phyloP scores from a whole-genome alignment of 2,113 vertebrate genomes.

The Miniopterus natalensis region DNA sequence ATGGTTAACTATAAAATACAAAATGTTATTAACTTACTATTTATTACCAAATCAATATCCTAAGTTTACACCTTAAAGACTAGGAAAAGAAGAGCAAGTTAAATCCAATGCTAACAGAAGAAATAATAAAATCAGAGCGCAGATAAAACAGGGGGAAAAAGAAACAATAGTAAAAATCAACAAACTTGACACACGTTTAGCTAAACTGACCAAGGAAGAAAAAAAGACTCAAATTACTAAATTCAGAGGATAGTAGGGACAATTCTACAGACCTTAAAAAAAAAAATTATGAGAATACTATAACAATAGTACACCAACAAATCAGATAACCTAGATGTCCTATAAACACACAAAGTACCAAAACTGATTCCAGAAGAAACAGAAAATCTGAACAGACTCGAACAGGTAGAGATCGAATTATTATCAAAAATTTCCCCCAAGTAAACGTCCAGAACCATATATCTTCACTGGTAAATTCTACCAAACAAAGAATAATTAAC shows the following conservation, averaged over 20 bases:
- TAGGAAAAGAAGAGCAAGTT: neutral
- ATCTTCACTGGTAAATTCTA: neutral
- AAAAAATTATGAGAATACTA: neutral
- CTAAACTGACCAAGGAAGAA: neutral
- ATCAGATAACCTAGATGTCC: neutral
- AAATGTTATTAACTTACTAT: neutral
- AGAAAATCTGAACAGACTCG: neutral
- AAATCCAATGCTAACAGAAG: neutral
- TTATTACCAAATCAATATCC: neutral
- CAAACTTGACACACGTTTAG: neutral
- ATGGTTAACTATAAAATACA: neutral
- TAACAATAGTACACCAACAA: neutral
- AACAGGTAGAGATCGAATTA: neutral
- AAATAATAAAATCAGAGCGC: neutral
- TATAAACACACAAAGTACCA: neutral
- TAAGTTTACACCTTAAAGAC: neutral
- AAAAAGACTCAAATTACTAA: neutral
- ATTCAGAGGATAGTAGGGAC: neutral
- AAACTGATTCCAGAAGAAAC: neutral
- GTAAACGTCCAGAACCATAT: neutral
- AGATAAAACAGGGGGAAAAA: neutral
- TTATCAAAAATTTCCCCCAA: neutral
- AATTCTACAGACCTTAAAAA: neutral
- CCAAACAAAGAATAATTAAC: conserved; percentile 7
- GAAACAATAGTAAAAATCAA: neutral